These are phyloP conservation scores for Chelonus insularis DNA, from an alignment of 1,140 invertebrate species.

Conservation along the genomic window DNA sequence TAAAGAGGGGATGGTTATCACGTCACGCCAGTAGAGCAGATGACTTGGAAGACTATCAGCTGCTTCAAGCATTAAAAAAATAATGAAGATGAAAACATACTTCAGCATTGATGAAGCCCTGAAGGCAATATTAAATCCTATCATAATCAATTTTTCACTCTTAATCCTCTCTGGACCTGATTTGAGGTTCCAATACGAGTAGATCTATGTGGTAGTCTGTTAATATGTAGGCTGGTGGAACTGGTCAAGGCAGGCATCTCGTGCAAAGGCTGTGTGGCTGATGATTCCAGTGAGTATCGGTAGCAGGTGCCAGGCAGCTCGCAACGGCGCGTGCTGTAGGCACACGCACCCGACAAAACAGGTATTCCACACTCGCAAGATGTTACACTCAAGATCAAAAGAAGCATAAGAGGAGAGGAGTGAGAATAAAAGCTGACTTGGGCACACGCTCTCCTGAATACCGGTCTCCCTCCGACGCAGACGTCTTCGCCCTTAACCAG, in stretches of 20 bases:
- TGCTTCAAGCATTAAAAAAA: background rate
- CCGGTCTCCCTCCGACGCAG: conserved; percentile 22
- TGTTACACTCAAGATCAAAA: conserved; percentile 33
- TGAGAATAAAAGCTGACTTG: conserved; percentile 20
- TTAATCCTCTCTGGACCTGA: too few species aligned
- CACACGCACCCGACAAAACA: conserved; percentile 29
- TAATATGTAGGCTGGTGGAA: too few species aligned
- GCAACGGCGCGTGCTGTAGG: background rate
- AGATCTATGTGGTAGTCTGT: too few species aligned
- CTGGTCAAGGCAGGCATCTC: background rate
- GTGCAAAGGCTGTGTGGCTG: background rate
- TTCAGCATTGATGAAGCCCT: too few species aligned
- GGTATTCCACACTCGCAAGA: conserved; percentile 42
- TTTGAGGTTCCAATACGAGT: too few species aligned
- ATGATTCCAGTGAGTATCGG: conserved; percentile 22
- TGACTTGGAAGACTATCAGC: conserved; percentile 23
- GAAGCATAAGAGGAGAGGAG: conserved; percentile 11
- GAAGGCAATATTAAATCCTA: too few species aligned
- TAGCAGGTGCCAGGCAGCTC: conserved; percentile 26
- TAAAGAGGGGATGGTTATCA: conserved; percentile 32
- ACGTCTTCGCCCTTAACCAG: conserved; percentile 38
- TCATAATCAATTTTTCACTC: too few species aligned
- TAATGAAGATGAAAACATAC: background rate
- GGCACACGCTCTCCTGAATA: conserved; percentile 28
- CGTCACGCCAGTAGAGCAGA: conserved; percentile 27